These are phyloP conservation scores for Pipistrellus pygmaeus DNA, from an alignment of 2,797 vertebrate species.

Conservation along the genomic window DNA sequence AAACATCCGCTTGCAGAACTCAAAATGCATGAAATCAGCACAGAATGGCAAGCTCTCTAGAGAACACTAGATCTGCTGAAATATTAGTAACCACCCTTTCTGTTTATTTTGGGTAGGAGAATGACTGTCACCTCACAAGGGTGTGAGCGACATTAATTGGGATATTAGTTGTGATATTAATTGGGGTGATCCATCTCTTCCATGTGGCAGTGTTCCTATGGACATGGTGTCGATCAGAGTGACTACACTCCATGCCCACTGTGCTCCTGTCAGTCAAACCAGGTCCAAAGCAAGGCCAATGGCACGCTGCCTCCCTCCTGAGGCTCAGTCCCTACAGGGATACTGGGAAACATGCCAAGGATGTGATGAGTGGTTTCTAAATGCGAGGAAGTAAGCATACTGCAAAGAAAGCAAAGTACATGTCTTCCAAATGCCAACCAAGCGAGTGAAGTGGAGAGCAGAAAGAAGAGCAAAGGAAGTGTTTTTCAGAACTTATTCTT, in stretches of 20 bases:
- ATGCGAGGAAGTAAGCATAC: not conserved
- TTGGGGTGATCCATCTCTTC: not conserved
- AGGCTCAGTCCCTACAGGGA: not conserved
- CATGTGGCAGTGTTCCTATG: not conserved
- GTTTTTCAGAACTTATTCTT: not conserved
- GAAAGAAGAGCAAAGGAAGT: not conserved
- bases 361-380: not conserved
- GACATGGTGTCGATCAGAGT: not conserved
- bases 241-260: not conserved
- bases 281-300: not conserved
- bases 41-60: not conserved
- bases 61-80: not conserved
- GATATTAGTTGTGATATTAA: not conserved
- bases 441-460: not conserved
- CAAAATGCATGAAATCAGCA: not conserved
- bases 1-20: not conserved
- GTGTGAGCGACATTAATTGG: not conserved
- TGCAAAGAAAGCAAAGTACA: not conserved
- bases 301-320: accelerated
- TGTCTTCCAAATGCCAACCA: not conserved
- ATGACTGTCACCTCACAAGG: not conserved
- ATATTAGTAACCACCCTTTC: not conserved
- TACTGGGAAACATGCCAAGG: not conserved
- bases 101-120: not conserved
- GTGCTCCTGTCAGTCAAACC: not conserved